Conservation (phyloP, 2,797 vertebrate species). For the Darevskia nairensis region DNA sequence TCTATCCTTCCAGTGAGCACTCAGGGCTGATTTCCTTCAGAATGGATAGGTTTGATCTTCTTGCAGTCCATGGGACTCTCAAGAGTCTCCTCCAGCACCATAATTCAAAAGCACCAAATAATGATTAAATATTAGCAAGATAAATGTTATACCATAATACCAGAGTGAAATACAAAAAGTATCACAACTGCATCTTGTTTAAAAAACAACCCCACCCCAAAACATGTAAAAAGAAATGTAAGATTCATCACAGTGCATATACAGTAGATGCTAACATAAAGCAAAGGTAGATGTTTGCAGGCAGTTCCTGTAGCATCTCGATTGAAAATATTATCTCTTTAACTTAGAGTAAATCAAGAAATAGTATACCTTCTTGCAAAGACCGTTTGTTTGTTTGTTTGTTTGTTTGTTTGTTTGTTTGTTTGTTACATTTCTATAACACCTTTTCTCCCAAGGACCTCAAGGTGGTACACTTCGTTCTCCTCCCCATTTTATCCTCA, state of each 20-base stretch:
- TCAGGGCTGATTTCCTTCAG: too few species aligned
- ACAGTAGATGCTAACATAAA: not conserved
- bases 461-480: too few species aligned
- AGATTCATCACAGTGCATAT: not conserved
- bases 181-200: not conserved
- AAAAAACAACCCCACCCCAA: not conserved
- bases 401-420: too few species aligned
- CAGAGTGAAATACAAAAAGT: not conserved
- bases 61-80: too few species aligned
- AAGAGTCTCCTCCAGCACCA: too few species aligned
- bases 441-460: too few species aligned
- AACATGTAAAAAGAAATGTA: not conserved
- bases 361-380: not conserved
- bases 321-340: not conserved
- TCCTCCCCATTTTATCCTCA: too few species aligned
- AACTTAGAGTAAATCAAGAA: slow-evolving; percentile 1
- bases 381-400: not conserved
- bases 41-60: too few species aligned
- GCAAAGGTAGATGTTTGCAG: not conserved
- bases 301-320: not conserved
- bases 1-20: too few species aligned
- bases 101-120: too few species aligned
- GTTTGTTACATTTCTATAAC: too few species aligned
- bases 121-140: not conserved
- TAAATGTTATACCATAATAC: not conserved